Conservation (phyloP, 64 coral and sea anemone genomes). For the Montipora capricornis region DNA sequence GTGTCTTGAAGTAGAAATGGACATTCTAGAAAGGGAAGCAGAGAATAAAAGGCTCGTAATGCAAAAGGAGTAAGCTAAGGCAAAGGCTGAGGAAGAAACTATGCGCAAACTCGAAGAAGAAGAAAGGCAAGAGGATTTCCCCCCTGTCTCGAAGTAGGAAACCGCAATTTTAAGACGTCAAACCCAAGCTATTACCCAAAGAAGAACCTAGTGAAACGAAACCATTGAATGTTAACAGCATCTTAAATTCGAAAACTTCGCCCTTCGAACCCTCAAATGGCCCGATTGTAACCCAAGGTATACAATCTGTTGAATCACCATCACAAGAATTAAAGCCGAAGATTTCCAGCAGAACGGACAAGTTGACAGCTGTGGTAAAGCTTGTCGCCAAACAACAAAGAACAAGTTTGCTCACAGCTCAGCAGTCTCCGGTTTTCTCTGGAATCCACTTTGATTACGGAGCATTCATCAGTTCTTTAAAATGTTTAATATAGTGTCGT, state of each 20-base stretch:
- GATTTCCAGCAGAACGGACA: background rate
- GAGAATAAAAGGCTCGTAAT: slow-evolving; percentile 35
- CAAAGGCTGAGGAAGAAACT: slow-evolving; percentile 49
- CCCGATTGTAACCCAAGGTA: background rate
- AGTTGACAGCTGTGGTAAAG: slow-evolving; percentile 42
- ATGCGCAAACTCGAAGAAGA: slow-evolving; percentile 54
- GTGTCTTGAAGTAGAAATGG: slow-evolving; percentile 62
- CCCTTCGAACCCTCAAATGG: background rate
- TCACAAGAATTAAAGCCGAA: background rate
- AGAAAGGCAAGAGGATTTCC: slow-evolving; percentile 18
- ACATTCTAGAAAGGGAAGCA: slow-evolving; percentile 47
- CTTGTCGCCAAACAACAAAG: slow-evolving; percentile 32
- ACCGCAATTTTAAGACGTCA: background rate
- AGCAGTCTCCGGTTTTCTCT: slow-evolving; percentile 51
- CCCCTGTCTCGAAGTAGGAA: slow-evolving; percentile 5
- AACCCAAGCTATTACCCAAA: background rate
- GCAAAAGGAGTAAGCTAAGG: slow-evolving; percentile 40
- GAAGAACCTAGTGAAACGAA: background rate
- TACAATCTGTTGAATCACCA: background rate
- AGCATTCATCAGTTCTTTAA: slow-evolving; percentile 59
- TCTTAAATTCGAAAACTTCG: background rate
- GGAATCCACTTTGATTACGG: slow-evolving; percentile 49
- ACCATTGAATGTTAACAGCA: slow-evolving; percentile 5
- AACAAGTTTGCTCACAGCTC: slow-evolving; percentile 20
- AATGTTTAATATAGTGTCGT: slow-evolving; percentile 41